Evolutionary conservation across 2,888 invertebrate species (phyloP).

Genomic region (Auanema sp.): DNA sequence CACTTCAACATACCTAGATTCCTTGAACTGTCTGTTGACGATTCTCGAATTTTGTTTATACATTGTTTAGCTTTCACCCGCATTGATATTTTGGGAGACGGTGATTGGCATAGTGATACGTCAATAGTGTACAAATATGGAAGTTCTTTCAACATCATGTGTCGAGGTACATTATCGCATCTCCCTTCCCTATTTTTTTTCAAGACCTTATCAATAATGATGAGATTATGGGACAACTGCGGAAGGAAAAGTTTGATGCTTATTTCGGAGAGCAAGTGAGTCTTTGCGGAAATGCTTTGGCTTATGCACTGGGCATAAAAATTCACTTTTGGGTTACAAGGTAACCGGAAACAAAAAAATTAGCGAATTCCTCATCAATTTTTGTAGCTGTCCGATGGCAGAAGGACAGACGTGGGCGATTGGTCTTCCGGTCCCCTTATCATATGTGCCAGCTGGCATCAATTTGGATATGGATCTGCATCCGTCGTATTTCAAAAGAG

Average conservation of each 20-base stretch:
- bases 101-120: background rate
- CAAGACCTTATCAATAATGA: conserved; percentile 32
- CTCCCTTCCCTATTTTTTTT: no score
- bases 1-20: background rate
- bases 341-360: conserved; percentile 15
- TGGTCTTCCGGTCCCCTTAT: conserved; percentile 24
- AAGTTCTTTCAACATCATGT: conserved; percentile 1
- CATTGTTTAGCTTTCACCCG: background rate
- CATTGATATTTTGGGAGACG: no score
- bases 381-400: conserved; percentile 25
- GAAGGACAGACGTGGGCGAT: conserved; percentile 14
- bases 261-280: conserved; percentile 44
- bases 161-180: no score
- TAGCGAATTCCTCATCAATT: no score
- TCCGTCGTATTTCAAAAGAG: conserved; percentile 11
- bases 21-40: background rate
- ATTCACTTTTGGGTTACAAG: conserved; percentile 48
- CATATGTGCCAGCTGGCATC: conserved; percentile 6
- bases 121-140: background rate
- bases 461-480: conserved; percentile 9
- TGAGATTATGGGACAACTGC: conserved; percentile 30
- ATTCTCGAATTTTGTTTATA: background rate
- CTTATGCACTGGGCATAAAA: conserved; percentile 36
- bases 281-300: conserved; percentile 40
- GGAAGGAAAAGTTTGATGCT: conserved; percentile 46